Percentiles rank a stretch among this genome's conserved stretches.
These are phyloP conservation scores for Caracal caracal DNA, from an alignment of 2,113 vertebrate genomes.

Conservation along the genomic window DNA sequence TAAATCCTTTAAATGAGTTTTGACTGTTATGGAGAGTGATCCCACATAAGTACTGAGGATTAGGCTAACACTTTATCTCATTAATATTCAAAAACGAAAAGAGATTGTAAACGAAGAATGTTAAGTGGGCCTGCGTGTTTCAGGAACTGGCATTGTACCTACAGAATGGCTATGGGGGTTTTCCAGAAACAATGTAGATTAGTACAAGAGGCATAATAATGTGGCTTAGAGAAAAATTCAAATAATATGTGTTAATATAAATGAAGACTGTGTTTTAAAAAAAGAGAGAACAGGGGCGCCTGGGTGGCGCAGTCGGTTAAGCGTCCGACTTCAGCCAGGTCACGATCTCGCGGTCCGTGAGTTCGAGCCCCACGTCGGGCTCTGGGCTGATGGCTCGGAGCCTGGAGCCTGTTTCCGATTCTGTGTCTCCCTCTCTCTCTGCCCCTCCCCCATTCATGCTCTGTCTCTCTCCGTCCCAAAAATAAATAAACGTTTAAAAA, in stretches of 20 bases:
- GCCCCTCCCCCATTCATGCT: too few relatives aligned
- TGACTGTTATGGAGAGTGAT: neutral
- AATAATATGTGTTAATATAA: neutral
- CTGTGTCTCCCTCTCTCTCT: too few relatives aligned
- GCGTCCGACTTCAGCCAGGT: too few relatives aligned
- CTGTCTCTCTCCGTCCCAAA: too few relatives aligned
- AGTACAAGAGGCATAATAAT: neutral
- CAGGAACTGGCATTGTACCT: neutral
- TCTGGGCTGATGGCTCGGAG: too few relatives aligned
- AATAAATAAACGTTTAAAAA: too few relatives aligned
- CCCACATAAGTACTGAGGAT: neutral
- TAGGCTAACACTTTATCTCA: neutral
- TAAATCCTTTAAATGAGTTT: neutral
- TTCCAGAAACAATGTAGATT: neutral
- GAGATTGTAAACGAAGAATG: neutral
- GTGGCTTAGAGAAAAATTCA: neutral
- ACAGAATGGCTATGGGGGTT: neutral
- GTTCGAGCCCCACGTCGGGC: too few relatives aligned
- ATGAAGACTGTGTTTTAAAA: neutral
- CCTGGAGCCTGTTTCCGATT: too few relatives aligned
- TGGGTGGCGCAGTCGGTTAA: too few relatives aligned
- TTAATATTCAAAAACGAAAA: conserved; percentile 15
- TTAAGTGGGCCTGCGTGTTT: neutral
- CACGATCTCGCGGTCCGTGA: too few relatives aligned
- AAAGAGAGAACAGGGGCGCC: neutral